Conservation (phyloP, 1,140 invertebrate species). For the Andricus grossulariae region DNA sequence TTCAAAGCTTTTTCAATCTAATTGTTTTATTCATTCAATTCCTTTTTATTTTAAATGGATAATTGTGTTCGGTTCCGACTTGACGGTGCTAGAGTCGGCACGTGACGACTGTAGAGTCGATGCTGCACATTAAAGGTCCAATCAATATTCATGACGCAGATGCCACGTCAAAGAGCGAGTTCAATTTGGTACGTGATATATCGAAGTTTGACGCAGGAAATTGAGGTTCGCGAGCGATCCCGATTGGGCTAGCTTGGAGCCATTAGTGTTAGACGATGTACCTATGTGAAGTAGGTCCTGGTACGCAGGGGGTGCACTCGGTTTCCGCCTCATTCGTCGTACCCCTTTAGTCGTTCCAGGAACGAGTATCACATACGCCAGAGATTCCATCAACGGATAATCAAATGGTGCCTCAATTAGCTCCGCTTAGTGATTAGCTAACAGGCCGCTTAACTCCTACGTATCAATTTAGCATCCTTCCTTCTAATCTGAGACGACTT, state of each 20-base stretch:
- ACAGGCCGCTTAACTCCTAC: conserved; percentile 50
- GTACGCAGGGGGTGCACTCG: conserved; percentile 30
- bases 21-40: too few relatives aligned
- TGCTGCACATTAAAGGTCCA: conserved; percentile 55
- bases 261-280: conserved; percentile 36
- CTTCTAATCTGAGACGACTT: conserved; percentile 15
- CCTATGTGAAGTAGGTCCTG: conserved; percentile 38
- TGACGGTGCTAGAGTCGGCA: not conserved
- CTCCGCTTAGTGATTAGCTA: conserved; percentile 68
- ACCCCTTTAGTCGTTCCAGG: not conserved
- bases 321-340: not conserved
- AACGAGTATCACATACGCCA: conserved; percentile 52
- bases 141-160: conserved; percentile 71
- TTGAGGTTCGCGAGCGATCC: conserved; percentile 50
- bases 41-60: not conserved
- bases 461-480: conserved; percentile 63
- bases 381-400: conserved; percentile 70
- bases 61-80: not conserved
- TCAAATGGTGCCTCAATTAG: conserved; percentile 71
- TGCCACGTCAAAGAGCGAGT: conserved; percentile 67
- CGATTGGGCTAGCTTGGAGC: not conserved
- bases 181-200: conserved; percentile 67
- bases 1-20: too few relatives aligned
- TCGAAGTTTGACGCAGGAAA: conserved; percentile 55
- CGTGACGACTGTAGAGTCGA: not conserved